These are phyloP conservation scores for Dipodomys ordii DNA, from an alignment of 2,113 vertebrate species.

Conservation along the genomic window DNA sequence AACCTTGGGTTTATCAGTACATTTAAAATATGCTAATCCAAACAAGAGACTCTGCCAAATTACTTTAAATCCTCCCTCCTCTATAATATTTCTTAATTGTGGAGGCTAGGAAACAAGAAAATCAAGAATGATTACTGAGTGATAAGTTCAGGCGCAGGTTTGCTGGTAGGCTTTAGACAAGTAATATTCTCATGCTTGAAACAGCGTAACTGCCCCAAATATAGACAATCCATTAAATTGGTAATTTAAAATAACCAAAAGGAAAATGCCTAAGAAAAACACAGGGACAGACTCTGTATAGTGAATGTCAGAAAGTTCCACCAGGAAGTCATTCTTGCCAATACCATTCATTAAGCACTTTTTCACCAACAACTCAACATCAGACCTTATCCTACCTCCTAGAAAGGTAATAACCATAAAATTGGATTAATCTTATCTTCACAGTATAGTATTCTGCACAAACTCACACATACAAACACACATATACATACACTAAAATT, in stretches of 20 bases:
- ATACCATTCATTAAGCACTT: not conserved
- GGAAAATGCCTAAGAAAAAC: conserved; percentile 17
- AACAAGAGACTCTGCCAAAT: not conserved
- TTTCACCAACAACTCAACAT: conserved; percentile 25
- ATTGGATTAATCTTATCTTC: conserved; percentile 19
- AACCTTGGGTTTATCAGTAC: conserved; percentile 12
- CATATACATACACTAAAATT: not conserved
- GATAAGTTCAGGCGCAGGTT: not conserved
- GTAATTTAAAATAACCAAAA: conserved; percentile 57
- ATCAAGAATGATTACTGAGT: not conserved
- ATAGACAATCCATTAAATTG: not conserved
- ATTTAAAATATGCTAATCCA: not conserved
- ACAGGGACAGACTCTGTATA: not conserved
- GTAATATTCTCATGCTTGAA: conserved; percentile 35
- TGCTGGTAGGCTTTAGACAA: not conserved
- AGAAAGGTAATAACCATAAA: conserved; percentile 25
- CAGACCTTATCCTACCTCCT: conserved; percentile 29
- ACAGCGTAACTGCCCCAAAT: not conserved
- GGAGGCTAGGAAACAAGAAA: not conserved
- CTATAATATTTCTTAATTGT: not conserved
- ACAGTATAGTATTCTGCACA: not conserved
- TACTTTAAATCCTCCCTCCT: not conserved
- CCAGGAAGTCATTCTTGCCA: not conserved
- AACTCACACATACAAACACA: not conserved
- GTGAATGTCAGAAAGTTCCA: conserved; percentile 18